Evolutionary conservation across 2,888 invertebrate genomes (phyloP), one percentile per base, ranked within the genome.

Genomic region (Agrochola lychnidis): DNA sequence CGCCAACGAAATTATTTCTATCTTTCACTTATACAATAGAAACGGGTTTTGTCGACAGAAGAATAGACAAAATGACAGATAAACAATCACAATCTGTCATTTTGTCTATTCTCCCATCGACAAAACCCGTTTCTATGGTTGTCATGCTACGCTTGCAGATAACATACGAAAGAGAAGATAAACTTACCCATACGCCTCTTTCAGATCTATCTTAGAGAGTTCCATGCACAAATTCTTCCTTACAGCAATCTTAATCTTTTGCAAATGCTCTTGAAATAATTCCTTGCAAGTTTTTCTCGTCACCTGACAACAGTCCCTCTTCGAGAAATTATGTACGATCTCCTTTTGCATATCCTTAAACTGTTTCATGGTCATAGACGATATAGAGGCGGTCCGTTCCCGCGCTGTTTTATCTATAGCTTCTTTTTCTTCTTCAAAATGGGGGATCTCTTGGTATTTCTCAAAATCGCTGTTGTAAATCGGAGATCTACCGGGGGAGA

Each of bases 261-360:
- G 82, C 76, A 94, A 78, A 64, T 94, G 90, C 19, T 93, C 94
- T 16, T 93, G 89, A 25, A 96, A 93, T 0, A 94, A 70, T n/a
- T 93, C 92, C 61, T 92, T 93, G 63, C 94, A 94, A 0, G 87
- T 72, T 57, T 90, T 93, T 73, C 93, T 88, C 2, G 89, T 90
- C 0, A 88, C 76, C 67, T 92, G 91, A 72, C 96, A 96, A 77
- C 96, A 96, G 2, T 95, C 93, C 70, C 89, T 93, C 85, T 94
- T 95, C 0, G 94, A 92, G 74, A 94, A 95, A 4, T 86, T 87
- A 14, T 87, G 85, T 0, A 91, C 88, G 3, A 96, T 90, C 73
- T 95, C 94, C 79, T 94, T 96, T 83, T 95, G 96, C 76, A 94
- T 67, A 76, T 96, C 96, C 22, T 96, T 96, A 68, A 93, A 96